A percentile compares a stretch with the other conserved stretches of the same genome.
Conservation (phyloP, 2,797 vertebrate species). For the Sitta carolinensis region DNA sequence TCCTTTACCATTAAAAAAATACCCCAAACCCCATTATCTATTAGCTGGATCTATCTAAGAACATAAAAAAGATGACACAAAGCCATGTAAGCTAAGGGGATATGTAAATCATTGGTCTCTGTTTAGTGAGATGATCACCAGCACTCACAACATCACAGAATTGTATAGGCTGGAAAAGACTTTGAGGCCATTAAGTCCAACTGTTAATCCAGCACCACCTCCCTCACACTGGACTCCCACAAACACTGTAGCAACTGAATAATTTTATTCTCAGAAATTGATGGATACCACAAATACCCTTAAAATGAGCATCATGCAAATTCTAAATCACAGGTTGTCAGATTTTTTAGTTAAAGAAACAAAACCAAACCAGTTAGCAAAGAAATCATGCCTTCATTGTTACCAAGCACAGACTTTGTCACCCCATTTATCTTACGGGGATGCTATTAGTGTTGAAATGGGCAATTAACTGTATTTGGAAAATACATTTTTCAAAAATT, state of each 20-base stretch:
- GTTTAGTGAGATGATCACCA: neutral
- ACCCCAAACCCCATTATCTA: neutral
- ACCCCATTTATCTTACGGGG: neutral
- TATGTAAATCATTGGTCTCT: neutral
- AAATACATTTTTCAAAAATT: conserved; percentile 1
- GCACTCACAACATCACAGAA: neutral
- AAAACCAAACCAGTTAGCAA: neutral
- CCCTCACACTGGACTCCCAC: neutral
- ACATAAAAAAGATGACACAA: neutral
- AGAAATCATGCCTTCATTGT: neutral
- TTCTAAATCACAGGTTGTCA: neutral
- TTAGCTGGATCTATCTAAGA: neutral
- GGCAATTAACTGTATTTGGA: conserved; percentile 22
- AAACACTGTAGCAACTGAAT: neutral
- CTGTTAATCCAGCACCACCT: neutral
- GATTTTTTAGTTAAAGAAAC: neutral
- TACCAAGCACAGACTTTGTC: neutral
- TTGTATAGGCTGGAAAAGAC: neutral
- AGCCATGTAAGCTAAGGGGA: neutral
- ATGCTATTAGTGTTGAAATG: neutral
- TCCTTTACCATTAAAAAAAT: neutral
- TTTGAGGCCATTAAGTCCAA: neutral
- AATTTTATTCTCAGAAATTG: neutral
- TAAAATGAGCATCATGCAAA: neutral
- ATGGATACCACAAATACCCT: neutral